Conservation (phyloP, 2,888 invertebrate species). For the Scotopteryx bipunctaria region DNA sequence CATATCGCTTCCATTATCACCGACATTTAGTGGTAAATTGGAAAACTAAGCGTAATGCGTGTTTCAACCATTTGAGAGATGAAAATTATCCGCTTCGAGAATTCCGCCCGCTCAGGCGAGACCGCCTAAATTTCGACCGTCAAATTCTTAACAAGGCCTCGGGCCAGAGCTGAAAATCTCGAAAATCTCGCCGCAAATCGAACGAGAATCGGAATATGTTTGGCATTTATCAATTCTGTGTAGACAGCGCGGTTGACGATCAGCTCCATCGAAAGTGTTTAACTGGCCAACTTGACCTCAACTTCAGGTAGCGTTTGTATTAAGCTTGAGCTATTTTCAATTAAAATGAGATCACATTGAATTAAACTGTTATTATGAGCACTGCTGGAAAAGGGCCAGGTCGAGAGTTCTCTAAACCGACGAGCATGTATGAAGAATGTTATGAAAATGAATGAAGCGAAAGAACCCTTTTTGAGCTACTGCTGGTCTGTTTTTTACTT, state of each 20-base stretch:
- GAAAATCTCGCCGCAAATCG: conserved; percentile 74
- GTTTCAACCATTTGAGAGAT: conserved; percentile 30
- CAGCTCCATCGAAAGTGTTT: conserved; percentile 1
- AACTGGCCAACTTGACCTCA: background rate
- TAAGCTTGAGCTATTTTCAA: too few species aligned
- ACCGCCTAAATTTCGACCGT: conserved; percentile 61
- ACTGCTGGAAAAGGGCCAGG: too few species aligned
- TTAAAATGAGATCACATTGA: too few species aligned
- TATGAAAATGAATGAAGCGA: too few species aligned
- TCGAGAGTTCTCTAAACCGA: too few species aligned
- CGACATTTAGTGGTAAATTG: conserved; percentile 29
- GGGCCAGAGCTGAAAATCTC: conserved; percentile 73
- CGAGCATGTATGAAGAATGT: too few species aligned
- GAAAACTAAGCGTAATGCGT: conserved; percentile 40
- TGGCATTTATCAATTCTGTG: conserved; percentile 62
- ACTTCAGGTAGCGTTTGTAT: background rate
- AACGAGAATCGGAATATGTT: conserved; percentile 74
- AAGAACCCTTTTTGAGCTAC: too few species aligned
- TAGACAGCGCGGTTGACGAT: background rate
- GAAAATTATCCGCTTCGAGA: conserved; percentile 40
- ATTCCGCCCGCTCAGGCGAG: conserved; percentile 54
- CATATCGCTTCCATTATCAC: conserved; percentile 28
- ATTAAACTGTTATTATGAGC: too few species aligned
- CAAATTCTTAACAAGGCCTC: conserved; percentile 77
- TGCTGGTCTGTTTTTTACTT: too few species aligned